These are phyloP conservation scores for Chiloscyllium punctatum DNA, from an alignment of 2,797 vertebrate species.

Conservation along the genomic window DNA sequence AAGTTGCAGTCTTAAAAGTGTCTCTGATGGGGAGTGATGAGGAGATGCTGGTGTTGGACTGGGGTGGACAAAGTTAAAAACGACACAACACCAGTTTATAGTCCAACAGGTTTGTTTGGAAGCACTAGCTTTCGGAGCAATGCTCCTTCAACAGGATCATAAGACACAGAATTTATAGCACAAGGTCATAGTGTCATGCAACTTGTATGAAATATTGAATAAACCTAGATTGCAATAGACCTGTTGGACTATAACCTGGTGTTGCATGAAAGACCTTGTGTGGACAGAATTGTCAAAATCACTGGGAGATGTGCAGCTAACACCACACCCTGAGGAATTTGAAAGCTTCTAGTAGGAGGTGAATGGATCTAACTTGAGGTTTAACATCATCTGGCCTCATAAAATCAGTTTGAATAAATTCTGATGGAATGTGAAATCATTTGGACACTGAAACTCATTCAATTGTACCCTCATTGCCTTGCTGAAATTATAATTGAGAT, in stretches of 20 bases:
- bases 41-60: too few relatives aligned
- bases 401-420: not conserved
- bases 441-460: not conserved
- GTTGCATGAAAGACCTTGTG: not conserved
- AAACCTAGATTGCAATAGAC: too few relatives aligned
- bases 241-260: too few relatives aligned
- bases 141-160: too few relatives aligned
- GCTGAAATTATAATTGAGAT: not conserved
- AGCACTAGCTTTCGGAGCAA: too few relatives aligned
- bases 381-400: not conserved
- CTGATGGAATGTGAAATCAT: not conserved
- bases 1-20: not conserved
- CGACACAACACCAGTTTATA: too few relatives aligned
- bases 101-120: too few relatives aligned
- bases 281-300: not conserved
- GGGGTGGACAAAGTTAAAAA: too few relatives aligned
- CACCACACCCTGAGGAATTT: not conserved
- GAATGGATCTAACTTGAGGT: not conserved
- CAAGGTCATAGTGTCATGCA: too few relatives aligned
- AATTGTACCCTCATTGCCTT: not conserved
- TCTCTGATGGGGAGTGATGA: too few relatives aligned
- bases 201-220: too few relatives aligned
- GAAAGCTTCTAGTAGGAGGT: not conserved
- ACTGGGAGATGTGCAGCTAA: not conserved
- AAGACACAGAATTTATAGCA: too few relatives aligned